Evolutionary conservation across 2,797 vertebrate genomes (phyloP).

Genomic region (Momotus momota): DNA sequence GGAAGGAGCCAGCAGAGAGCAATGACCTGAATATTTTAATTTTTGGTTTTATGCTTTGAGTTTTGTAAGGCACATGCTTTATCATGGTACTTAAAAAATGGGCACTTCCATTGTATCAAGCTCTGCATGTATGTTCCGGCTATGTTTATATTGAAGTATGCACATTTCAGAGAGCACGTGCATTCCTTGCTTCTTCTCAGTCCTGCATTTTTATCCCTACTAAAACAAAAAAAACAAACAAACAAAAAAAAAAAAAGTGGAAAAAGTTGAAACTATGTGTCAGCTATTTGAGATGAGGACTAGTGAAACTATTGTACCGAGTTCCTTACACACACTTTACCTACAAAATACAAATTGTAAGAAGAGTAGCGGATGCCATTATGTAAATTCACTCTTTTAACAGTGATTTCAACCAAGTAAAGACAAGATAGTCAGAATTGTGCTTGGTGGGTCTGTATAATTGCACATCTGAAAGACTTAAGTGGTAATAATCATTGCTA

Average conservation of each 20-base stretch:
- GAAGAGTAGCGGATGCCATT: neutral
- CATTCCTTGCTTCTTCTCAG: neutral
- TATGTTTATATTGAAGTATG: neutral
- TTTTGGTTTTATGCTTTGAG: neutral
- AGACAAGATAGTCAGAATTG: neutral
- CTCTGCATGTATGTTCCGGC: neutral
- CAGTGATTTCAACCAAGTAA: neutral
- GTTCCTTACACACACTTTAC: neutral
- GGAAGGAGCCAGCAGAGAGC: neutral
- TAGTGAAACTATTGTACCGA: neutral
- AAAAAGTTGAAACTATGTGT: neutral
- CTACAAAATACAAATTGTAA: constrained; percentile 15
- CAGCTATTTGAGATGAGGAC: neutral
- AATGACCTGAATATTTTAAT: neutral
- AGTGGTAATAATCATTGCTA: constrained; percentile 19
- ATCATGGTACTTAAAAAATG: neutral
- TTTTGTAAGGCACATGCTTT: neutral
- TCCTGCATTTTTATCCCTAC: neutral
- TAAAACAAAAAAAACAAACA: neutral
- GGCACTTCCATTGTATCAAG: neutral
- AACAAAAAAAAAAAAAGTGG: neutral
- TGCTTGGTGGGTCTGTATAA: neutral
- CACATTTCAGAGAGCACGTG: neutral
- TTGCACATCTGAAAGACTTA: constrained; percentile 3
- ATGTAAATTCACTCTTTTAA: neutral